A percentile compares a stretch with the other conserved stretches of the same genome.
These are phyloP conservation scores for Pemphigus obesinymphae DNA, from an alignment of 1,140 invertebrate genomes.

Conservation along the genomic window DNA sequence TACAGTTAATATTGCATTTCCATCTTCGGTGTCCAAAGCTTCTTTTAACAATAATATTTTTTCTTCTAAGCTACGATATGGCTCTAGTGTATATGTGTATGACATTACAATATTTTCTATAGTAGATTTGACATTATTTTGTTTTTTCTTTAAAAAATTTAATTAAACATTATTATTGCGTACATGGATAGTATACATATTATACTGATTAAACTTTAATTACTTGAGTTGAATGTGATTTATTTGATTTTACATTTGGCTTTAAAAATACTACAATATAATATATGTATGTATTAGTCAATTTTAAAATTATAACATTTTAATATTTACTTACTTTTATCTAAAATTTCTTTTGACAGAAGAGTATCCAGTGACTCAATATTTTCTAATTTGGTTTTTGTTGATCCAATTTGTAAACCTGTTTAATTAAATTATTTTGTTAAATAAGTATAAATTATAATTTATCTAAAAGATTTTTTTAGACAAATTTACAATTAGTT, in stretches of 20 bases:
- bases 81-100: slow-evolving; percentile 53
- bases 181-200: not conserved
- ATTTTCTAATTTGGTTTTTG: slow-evolving; percentile 51
- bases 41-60: slow-evolving; percentile 55
- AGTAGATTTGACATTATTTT: slow-evolving; percentile 49
- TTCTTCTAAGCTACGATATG: slow-evolving; percentile 54
- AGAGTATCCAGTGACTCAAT: slow-evolving; percentile 17
- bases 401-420: slow-evolving; percentile 47
- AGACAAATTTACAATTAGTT: not conserved
- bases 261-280: not conserved
- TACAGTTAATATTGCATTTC: slow-evolving; percentile 56
- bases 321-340: slow-evolving; percentile 12
- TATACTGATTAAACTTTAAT: not conserved
- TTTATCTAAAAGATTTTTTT: not conserved
- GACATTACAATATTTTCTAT: slow-evolving; percentile 53
- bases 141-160: slow-evolving; percentile 19
- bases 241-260: not conserved
- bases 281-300: not conserved
- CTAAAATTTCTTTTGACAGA: slow-evolving; percentile 19
- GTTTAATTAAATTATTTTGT: not conserved
- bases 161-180: not conserved
- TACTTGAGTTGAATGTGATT: not conserved
- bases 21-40: slow-evolving; percentile 55
- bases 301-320: not conserved
- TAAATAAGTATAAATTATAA: not conserved